Base-by-base conservation (phyloP, 1,140 invertebrate genomes). In the Aplysia californica region DNA sequence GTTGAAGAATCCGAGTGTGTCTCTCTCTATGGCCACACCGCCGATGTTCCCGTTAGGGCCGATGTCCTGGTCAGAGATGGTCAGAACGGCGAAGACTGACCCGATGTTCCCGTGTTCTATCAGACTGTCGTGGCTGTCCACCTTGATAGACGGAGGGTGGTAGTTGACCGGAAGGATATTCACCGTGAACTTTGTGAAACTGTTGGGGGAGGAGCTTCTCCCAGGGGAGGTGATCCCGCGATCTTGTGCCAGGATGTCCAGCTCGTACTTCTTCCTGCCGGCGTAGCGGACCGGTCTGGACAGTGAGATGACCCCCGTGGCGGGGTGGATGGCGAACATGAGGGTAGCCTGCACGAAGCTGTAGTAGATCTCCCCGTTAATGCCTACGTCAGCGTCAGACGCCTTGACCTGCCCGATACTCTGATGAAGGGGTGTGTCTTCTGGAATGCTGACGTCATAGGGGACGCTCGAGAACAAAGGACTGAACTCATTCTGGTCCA, bases 341-440 rank as follows among this genome's bases (percentile, higher is more conserved):
- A 95, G 93, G 5, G 94, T 96, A 23, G 92, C 90, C 76, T 96
- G 92, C n/a, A 92, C 91, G 81, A 98, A 94, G 88, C 95, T 97
- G 88, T 98, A 99, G 89, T 98, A 98, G 81, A 98, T 96, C 90
- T 98, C 96, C 1, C 96, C 96, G 87, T 98, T 98, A 65, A 95
- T 92, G 0, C 97, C 97, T 18, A 97, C 90, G 89, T 99, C 97
- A 6, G 97, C 96, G 90, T 99, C 97, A 84, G 96, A 96, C 0
- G 97, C 97, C 20, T 92, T 92, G 2, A 92, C 91, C 75, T 87
- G 82, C 1, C 88, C 82, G 38, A 93, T 88, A 66, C 86, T 90
- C 29, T 79, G 92, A 89, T 97, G 95, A 65, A 97, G 88, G 3
- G 95, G 93, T 64, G 94, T 94, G 86, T 98, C 96, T 89, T 98